phyloP scores from a whole-genome alignment of 2,113 vertebrate genomes.

The Tringa solitaria region DNA sequence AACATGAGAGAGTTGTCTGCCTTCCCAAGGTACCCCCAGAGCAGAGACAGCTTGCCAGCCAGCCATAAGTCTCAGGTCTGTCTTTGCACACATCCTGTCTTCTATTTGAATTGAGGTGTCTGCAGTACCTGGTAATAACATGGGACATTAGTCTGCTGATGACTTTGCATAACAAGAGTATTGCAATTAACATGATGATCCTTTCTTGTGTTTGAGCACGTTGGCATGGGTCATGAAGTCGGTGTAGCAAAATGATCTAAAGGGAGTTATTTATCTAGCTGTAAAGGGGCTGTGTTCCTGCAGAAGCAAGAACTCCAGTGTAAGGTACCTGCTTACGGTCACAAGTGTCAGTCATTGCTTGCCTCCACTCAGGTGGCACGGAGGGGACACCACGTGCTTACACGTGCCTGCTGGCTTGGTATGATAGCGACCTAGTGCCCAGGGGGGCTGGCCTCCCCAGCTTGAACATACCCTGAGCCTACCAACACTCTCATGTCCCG shows the following conservation, averaged over 20 bases:
- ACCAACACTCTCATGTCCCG: not conserved
- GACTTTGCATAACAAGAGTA: conserved; percentile 55
- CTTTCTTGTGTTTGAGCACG: conserved; percentile 15
- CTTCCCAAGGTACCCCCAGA: not conserved
- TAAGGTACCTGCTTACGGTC: not conserved
- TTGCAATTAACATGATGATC: conserved; percentile 40
- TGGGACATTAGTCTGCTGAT: conserved; percentile 61
- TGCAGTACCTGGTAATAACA: conserved; percentile 51
- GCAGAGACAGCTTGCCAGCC: not conserved
- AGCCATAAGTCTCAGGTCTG: not conserved
- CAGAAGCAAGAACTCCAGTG: not conserved
- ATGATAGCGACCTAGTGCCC: accelerated
- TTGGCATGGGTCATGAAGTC: conserved; percentile 19
- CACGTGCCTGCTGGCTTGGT: not conserved
- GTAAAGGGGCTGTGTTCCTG: not conserved
- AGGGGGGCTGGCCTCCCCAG: not conserved
- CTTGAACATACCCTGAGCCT: not conserved
- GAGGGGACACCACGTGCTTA: accelerated
- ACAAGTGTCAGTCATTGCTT: accelerated
- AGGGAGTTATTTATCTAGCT: not conserved
- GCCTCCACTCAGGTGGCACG: accelerated
- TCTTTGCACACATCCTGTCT: not conserved
- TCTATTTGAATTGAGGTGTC: not conserved
- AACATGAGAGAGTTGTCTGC: not conserved
- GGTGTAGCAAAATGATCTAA: not conserved